Evolutionary conservation across 2,888 invertebrate species (phyloP), one percentile per base, ranked within the genome.

Genomic region (Amaurobius ferox): DNA sequence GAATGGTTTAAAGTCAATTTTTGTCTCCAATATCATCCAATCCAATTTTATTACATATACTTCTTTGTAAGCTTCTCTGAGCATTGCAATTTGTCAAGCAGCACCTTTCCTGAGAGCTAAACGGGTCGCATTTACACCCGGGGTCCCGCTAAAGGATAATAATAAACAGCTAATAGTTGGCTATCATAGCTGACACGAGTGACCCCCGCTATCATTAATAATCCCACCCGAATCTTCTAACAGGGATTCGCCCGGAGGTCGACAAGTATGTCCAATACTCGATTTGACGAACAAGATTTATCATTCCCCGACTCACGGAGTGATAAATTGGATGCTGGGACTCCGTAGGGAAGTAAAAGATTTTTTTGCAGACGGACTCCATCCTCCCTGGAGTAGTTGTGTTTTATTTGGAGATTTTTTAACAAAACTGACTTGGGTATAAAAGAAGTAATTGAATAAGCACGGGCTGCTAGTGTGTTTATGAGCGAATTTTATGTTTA

Each of bases 131-230:
- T 85, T 85, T 85, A 85, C 83, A 77, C 83, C 83, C 83, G 64
- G 64, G 83, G 83, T 77, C 48, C 77, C 72, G 72, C 77, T 85
- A 66, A 85, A 77, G 77, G 83, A 85, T 85, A 85, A 85, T 85
- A 76, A 85, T 85, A 78, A 85, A 85, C 83, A 85, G 83, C 83
- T 85, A 85, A 85, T 85, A 85, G 83, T 77, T 71, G 71, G 72
- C 83, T 77, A 85, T 85, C 83, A 85, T 66, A 48, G 55, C 71
- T 85, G 83, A 85, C 83, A 85, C 62, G 39, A 26, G 77, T 85
- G 83, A 85, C 83, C 83, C 67, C 83, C 67, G 39, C 83, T 77
- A 85, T 85, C 83, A 85, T 85, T 85, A 85, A 85, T 85, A 85
- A 85, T 77, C 77, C 83, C 64, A 55, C 66, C 35, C 71, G 72